Evolutionary conservation across 2,888 invertebrate species (phyloP), one percentile per base, ranked within the genome.

Genomic region (Troilus luridus): DNA sequence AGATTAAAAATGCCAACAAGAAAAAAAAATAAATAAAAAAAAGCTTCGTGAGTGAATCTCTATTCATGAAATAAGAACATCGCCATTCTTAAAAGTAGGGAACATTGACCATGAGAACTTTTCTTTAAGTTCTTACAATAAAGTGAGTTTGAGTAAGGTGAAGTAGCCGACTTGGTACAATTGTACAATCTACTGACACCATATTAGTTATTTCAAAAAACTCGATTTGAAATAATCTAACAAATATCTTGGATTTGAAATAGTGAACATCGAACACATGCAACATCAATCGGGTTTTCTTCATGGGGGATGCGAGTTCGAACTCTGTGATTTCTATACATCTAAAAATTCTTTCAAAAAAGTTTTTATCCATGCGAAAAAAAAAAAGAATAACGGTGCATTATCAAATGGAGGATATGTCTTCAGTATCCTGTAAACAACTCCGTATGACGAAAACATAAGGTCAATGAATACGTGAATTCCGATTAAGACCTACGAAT

Each of bases 241-340:
- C 21, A 56, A 85, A 58, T 58, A 85, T 14, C n/a, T 56, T 85
- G 81, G 54, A 56, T 58, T 85, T n/a, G 56, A 85, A 85, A 85
- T n/a, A 85, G 56, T 85, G 54, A 85, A 85, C 56, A 85, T 56
- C 85, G 56, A 85, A 85, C 54, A 85, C 54, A 85, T 77, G 72
- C 72, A 77, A 77, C 72, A 77, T 77, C 72, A 77, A 77, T 77
- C 7, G 41, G 72, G 72, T 14, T 77, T 27, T 17, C 17, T 77
- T 41, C 72, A 1, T 41, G 56, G 54, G 81, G 54, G 54, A 54
- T 85, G 0, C 8, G 5, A n/a, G n/a, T 77, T 19, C 24, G 8
- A 77, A 24, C 14, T 27, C 12, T 6, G 72, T 77, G 72, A 77
- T 77, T 19, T 77, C 72, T 77, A 41, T 7, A 77, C 72, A 77